A percentile compares a stretch with the other conserved stretches of the same genome.
phyloP scores from a whole-genome alignment of 30 jellyfish, hydroid and myxozoan species.

The Aurelia sp. region DNA sequence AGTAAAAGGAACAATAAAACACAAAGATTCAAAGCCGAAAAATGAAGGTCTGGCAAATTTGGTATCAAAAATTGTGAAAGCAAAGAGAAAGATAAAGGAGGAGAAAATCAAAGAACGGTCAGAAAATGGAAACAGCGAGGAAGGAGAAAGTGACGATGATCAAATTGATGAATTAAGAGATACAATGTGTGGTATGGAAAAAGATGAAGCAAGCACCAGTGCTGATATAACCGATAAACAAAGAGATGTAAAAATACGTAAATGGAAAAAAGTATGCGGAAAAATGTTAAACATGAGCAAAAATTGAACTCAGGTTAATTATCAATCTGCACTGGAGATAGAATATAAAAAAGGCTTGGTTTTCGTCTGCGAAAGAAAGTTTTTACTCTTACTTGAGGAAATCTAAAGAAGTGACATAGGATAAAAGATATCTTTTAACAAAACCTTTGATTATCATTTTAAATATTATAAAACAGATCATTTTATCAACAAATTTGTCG shows the following conservation, averaged over 20 bases:
- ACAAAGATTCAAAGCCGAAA: not conserved
- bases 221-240: not conserved
- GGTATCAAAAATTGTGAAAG: conserved; percentile 47
- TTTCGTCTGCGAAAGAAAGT: too few species aligned
- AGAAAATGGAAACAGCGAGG: not conserved
- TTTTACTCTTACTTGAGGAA: too few species aligned
- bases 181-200: not conserved
- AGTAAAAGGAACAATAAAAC: conserved; percentile 5
- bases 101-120: not conserved
- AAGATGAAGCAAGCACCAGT: not conserved
- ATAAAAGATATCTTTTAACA: too few species aligned
- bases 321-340: too few species aligned
- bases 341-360: too few species aligned
- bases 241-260: not conserved
- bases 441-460: too few species aligned
- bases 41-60: not conserved
- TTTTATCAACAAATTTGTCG: too few species aligned
- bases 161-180: conserved; percentile 35
- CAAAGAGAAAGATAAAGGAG: conserved; percentile 10
- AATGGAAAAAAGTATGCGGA: conserved; percentile 38
- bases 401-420: too few species aligned
- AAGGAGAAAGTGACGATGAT: conserved; percentile 41
- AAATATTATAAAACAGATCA: too few species aligned
- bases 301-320: too few species aligned
- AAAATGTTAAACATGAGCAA: not conserved